Evolutionary conservation across 2,113 vertebrate species (phyloP), one percentile per base, ranked within the genome.

Genomic region (Daubentonia madagascariensis): DNA sequence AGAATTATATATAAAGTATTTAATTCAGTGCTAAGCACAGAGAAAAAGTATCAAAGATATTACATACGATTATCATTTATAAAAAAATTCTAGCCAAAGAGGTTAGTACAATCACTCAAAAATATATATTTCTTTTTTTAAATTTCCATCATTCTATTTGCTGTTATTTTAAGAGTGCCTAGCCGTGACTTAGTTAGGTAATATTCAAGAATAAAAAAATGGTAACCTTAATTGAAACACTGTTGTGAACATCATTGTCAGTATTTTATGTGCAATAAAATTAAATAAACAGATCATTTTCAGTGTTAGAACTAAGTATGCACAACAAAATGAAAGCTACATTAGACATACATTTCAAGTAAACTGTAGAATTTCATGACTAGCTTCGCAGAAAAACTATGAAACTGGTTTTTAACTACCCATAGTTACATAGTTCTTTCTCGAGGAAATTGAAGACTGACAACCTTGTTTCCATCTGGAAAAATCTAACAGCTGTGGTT

Each of bases 401-500:
- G 23, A 95, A 92, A 93, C 61, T 88, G 45, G 16, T 89, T 96
- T 97, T 94, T 93, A 92, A 96, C 63, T 94, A 85, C 79, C 23
- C 75, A 50, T 83, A 43, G 45, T 95, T 84, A 92, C n/a, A 59
- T 72, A 85, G 85, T 89, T 91, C 30, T 97, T 96, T 85, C 52
- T 98, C 45, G 8, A 98, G 85, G 90, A 98, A 98, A 97, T 35
- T 95, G 85, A 96, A 79, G 75, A 97, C 92, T 96, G 97, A 91
- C 97, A 98, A 93, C 94, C 96, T 97, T 96, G 94, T 88, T 97
- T 94, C 97, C 97, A 98, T 98, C 95, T 98, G 97, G 97, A 97
- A 96, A 92, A 87, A 89, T 90, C 92, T 95, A 97, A 96, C 98
- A 98, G 97, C 97, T 98, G 98, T 96, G 95, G 59, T 20, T 98